Base-by-base conservation (phyloP, 2,797 vertebrate species). In the Poecilia gillii region DNA sequence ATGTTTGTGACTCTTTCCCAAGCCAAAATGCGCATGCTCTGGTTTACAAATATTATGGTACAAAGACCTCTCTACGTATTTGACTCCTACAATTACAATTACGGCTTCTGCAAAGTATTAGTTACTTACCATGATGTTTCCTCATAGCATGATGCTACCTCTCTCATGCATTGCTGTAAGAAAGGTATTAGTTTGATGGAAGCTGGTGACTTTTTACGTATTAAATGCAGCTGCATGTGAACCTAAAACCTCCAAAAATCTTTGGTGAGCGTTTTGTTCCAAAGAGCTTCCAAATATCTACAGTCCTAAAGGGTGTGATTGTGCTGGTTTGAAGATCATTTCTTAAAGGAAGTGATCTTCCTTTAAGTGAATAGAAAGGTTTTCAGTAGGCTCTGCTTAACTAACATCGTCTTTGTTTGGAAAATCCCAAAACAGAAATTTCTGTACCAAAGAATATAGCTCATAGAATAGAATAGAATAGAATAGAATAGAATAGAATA, bases 1-100 rank as follows among this genome's bases (percentile, higher is more conserved):
- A 71, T 53, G 28, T 66, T 74, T 33, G 64, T n/a, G 31, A 74
- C 73, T 33, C 11, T 46, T 43, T 73, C 64, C 55, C 45, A 76
- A 62, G 55, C 28, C 23, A 25, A 51, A 57, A n/a, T 28, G 68
- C 4, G 41, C 23, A 70, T 70, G 49, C 59, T 73, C 46, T 73
- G 43, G n/a, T 80, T 49, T 53, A 14, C 0, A 8, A 41, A n/a
- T 28, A 28, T 23, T 33, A 45, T 5, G 31, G 51, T 31, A 31
- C 28, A 77, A 81, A 72, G 14, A 36, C 28, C 5, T 53, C 39
- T 41, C 36, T 47, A 66, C 28, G 16, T 14, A 55, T 77, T 75
- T 57, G 43, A 43, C 47, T 73, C 31, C 11, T 33, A 76, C 53
- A 47, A 23, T 68, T 39, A 33, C 33, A 4, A 6, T 23, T 28